phyloP scores from a whole-genome alignment of 2,888 invertebrate genomes.

The Abscondita cerata region DNA sequence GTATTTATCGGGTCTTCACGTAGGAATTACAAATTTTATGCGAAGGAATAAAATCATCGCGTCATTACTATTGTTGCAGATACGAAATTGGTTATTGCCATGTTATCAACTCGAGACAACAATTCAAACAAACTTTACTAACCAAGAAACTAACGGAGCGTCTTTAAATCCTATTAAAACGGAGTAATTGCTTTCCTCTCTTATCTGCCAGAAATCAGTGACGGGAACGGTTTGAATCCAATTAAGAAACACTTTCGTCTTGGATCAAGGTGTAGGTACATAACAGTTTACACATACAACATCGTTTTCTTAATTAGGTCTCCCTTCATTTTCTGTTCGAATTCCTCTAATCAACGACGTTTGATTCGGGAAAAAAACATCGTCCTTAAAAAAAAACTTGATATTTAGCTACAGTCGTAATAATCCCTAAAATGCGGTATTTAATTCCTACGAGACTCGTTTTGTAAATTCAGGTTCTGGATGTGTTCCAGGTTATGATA shows the following conservation, averaged over 20 bases:
- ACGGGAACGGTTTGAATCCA: conserved; percentile 13
- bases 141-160: background rate
- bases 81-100: too few species aligned
- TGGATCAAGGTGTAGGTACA: conserved; percentile 18
- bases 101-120: too few species aligned
- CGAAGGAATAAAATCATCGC: too few species aligned
- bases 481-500: conserved; percentile 15
- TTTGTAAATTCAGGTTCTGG: conserved; percentile 9
- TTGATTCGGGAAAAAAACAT: too few species aligned
- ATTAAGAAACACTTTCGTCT: conserved; percentile 22
- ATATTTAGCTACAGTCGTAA: conserved; percentile 12
- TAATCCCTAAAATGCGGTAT: conserved; percentile 28
- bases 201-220: conserved; percentile 6
- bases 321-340: conserved; percentile 16
- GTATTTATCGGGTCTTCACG: too few species aligned
- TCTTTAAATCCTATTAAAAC: conserved; percentile 1
- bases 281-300: conserved; percentile 23
- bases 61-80: too few species aligned
- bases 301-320: conserved; percentile 14
- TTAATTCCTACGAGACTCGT: conserved; percentile 19
- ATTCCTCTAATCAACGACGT: conserved; percentile 8
- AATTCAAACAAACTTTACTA: too few species aligned
- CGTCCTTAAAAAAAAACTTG: background rate
- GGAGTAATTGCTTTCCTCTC: background rate
- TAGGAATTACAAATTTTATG: too few species aligned